Base-by-base conservation (phyloP, 2,113 vertebrate genomes). In the Eulacestoma nigropectus region DNA sequence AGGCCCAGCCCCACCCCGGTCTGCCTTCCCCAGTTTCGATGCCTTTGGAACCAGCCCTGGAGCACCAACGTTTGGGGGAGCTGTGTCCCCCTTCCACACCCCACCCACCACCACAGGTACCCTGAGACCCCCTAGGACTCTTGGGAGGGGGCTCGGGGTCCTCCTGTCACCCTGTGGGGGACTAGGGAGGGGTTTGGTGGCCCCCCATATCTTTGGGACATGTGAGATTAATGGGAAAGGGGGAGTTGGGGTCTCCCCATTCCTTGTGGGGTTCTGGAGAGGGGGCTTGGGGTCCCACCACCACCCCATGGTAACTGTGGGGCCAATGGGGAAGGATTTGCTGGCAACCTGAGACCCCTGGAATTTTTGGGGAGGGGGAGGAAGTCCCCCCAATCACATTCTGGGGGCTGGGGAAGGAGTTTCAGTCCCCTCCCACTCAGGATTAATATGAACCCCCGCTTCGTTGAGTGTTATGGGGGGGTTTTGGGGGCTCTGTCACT, bases 361-460 rank as follows among this genome's bases (percentile, higher is more conserved):
- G 44, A 22, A 4, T 7, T 57, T 39, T 7, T 47, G n/a, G 29
- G 52, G 52, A 37, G 16, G 4, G 62, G 41, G 7, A 53, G 19
- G 15, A 11, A 18, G 23, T 6, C 13, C 32, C 14, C 23, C 14
- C 25, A 10, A 10, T 42, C 23, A 16, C 18, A 27, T 16, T 63
- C 14, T 50, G 18, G 37, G 23, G 23, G 3, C 18, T 26, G 16
- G 21, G 41, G 29, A 67, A 16, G 32, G 52, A 39, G 17, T 47
- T 47, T 32, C 11, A 22, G 33, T 20, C 15, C 19, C 5, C 16
- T 79, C 76, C 26, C 39, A 55, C 9, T 9, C 26, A 30, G 6
- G 12, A 35, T 44, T 65, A 44, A 44, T 46, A 37, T 7, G 10
- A 32, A 13, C 4, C 4, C 4, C 18, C 0, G 0, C 4, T 39